phyloP scores from a whole-genome alignment of 1,140 invertebrate species.

The Steinernema khuongi region DNA sequence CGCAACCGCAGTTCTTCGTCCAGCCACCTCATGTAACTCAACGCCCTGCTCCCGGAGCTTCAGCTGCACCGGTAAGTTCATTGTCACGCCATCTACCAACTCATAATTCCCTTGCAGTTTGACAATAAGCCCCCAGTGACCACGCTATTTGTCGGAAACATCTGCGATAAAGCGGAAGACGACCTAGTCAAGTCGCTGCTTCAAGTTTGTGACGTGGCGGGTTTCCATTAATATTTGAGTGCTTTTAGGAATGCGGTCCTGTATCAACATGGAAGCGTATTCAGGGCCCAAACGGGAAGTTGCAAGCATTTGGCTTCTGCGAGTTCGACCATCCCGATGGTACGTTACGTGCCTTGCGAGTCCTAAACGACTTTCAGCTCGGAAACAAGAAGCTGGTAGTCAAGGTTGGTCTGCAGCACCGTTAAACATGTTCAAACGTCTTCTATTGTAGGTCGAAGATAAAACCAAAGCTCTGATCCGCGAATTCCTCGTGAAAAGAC shows the following conservation, averaged over 20 bases:
- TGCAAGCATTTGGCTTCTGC: constrained; percentile 91
- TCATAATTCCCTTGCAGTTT: background rate
- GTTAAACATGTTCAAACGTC: background rate
- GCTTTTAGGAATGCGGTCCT: constrained; percentile 70
- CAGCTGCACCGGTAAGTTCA: background rate
- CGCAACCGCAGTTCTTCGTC: constrained; percentile 1
- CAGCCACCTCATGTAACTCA: background rate
- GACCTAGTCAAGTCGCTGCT: constrained; percentile 86
- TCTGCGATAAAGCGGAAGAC: constrained; percentile 88
- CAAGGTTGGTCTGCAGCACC: constrained; percentile 42
- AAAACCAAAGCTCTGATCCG: constrained; percentile 23
- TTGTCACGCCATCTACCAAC: background rate
- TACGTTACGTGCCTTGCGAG: constrained; percentile 81
- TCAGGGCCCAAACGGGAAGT: constrained; percentile 70
- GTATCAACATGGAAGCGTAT: constrained; percentile 94
- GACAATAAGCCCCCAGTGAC: constrained; percentile 62
- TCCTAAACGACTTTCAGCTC: constrained; percentile 87
- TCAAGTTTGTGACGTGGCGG: constrained; percentile 59
- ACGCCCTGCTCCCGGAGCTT: background rate
- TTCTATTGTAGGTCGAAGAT: constrained; percentile 45
- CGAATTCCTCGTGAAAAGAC: background rate
- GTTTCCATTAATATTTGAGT: background rate
- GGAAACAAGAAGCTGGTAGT: constrained; percentile 76
- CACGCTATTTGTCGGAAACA: constrained; percentile 97
- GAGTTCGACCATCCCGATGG: constrained; percentile 90